Conservation (phyloP, 2,888 invertebrate species). For the Mesorhabditis sp. region DNA sequence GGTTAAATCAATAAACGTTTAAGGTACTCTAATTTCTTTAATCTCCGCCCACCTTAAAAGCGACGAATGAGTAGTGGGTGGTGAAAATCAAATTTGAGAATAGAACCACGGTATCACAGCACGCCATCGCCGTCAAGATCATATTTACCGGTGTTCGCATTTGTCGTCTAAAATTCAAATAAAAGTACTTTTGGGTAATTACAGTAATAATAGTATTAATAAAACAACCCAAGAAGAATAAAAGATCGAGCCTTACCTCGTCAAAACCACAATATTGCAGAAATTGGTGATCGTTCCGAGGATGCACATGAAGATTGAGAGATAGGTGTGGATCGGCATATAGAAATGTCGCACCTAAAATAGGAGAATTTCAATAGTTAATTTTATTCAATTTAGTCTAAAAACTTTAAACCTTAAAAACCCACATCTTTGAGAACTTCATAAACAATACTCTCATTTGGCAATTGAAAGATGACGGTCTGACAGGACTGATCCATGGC, state of each 20-base stretch:
- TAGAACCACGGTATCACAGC: slow-evolving; percentile 55
- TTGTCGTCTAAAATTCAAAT: slow-evolving; percentile 32
- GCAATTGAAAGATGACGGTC: slow-evolving; percentile 48
- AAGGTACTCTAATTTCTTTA: neutral
- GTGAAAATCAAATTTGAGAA: slow-evolving; percentile 56
- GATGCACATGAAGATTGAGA: slow-evolving; percentile 54
- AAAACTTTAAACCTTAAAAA: neutral
- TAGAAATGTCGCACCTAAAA: slow-evolving; percentile 37
- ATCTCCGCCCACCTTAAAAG: slow-evolving; percentile 34
- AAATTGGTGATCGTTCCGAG: slow-evolving; percentile 54
- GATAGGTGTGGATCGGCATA: slow-evolving; percentile 50
- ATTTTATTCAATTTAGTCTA: slow-evolving; percentile 7
- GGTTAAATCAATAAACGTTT: neutral
- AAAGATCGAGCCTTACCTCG: slow-evolving; percentile 31
- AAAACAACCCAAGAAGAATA: neutral
- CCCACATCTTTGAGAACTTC: slow-evolving; percentile 11
- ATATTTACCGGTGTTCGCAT: slow-evolving; percentile 58
- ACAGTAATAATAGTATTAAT: neutral
- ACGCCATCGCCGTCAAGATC: slow-evolving; percentile 56
- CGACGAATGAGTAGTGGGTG: slow-evolving; percentile 55
- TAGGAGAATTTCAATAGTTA: slow-evolving; percentile 12
- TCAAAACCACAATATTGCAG: slow-evolving; percentile 55
- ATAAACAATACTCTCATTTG: slow-evolving; percentile 49
- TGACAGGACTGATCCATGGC: slow-evolving; percentile 22
- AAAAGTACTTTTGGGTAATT: neutral